Conservation (phyloP, 2,888 invertebrate species). For the Stenodema calcarata region DNA sequence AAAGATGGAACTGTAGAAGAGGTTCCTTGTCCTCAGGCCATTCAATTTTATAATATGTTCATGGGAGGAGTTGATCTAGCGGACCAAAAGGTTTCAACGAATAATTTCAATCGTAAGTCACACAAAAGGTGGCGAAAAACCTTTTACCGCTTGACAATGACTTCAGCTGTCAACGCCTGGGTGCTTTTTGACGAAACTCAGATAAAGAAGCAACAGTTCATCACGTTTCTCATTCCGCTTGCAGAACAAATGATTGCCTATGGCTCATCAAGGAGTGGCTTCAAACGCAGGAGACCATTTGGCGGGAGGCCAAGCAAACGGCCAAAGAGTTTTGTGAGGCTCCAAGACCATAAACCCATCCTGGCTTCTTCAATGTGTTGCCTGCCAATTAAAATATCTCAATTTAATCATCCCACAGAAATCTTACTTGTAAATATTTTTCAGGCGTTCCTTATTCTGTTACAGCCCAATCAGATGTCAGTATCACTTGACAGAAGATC, state of each 20-base stretch:
- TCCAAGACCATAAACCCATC: not conserved
- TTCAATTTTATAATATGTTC: slow-evolving; percentile 56
- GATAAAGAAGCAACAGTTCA: slow-evolving; percentile 45
- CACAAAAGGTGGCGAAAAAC: slow-evolving; percentile 59
- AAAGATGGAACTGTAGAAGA: slow-evolving; percentile 58
- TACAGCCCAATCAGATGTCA: not conserved
- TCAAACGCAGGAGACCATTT: slow-evolving; percentile 30
- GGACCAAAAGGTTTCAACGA: slow-evolving; percentile 57
- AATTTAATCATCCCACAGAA: not conserved
- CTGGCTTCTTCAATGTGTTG: not conserved
- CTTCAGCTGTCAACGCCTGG: slow-evolving; percentile 57
- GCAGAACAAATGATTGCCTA: slow-evolving; percentile 47
- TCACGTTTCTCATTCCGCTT: slow-evolving; percentile 44
- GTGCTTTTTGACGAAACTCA: slow-evolving; percentile 52
- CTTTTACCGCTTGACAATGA: slow-evolving; percentile 58
- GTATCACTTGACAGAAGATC: not conserved
- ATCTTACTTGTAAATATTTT: not conserved
- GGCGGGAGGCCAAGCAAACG: not conserved
- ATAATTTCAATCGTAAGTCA: slow-evolving; percentile 58
- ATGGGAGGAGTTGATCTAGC: slow-evolving; percentile 58
- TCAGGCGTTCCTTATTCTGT: not conserved
- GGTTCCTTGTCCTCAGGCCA: slow-evolving; percentile 55
- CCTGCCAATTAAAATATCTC: no score
- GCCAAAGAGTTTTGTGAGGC: not conserved
- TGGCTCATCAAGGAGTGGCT: not conserved